phyloP scores from a whole-genome alignment of 2,888 invertebrate genomes.

The Laspeyria flexula region DNA sequence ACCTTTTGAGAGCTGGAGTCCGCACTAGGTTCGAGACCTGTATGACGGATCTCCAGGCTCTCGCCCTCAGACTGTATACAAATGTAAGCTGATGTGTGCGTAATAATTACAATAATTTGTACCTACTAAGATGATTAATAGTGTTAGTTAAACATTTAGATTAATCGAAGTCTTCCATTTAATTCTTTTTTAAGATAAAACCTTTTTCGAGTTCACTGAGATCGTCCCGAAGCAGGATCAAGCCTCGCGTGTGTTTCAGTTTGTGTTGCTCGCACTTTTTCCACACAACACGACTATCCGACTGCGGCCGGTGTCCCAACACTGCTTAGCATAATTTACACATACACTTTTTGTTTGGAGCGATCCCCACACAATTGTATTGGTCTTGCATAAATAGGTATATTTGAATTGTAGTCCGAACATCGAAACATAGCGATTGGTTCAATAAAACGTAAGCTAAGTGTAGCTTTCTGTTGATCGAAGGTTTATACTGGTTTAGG shows the following conservation, averaged over 20 bases:
- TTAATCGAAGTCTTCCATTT: too few species aligned
- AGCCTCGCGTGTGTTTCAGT: constrained; percentile 15
- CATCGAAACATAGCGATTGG: constrained; percentile 7
- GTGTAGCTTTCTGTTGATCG: neutral
- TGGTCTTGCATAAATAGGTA: constrained; percentile 31
- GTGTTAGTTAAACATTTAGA: too few species aligned
- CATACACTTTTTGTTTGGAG: constrained; percentile 38
- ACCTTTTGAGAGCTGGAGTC: too few species aligned
- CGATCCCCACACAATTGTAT: constrained; percentile 26
- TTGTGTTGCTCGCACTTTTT: constrained; percentile 31
- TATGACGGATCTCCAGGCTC: too few species aligned
- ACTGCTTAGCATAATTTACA: constrained; percentile 41
- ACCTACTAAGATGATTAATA: too few species aligned
- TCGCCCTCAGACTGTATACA: too few species aligned
- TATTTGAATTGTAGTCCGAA: constrained; percentile 23
- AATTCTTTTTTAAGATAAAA: too few species aligned
- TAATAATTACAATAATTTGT: too few species aligned
- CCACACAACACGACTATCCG: constrained; percentile 20
- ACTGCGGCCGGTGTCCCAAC: constrained; percentile 24
- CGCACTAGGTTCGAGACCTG: too few species aligned
- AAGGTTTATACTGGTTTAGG: neutral
- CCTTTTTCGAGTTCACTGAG: neutral
- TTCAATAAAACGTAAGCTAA: neutral
- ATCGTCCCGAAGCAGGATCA: constrained; percentile 22
- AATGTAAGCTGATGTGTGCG: too few species aligned